Conservation (phyloP, 2,113 vertebrate genomes). For the Neogobius melanostomus region DNA sequence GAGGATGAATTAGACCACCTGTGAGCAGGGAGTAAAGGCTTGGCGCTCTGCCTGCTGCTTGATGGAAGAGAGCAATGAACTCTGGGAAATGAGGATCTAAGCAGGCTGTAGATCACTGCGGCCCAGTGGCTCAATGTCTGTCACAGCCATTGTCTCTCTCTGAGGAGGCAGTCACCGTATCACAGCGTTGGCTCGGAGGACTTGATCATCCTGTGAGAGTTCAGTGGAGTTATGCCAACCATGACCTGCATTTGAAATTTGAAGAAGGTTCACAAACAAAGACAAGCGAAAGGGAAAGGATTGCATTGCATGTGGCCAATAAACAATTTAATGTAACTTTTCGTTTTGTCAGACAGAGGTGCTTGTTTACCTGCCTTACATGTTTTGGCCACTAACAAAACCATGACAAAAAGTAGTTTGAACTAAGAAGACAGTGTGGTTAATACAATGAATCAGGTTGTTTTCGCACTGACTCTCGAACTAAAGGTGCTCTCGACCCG, state of each 20-base stretch:
- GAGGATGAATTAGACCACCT: slow-evolving; percentile 52
- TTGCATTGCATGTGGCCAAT: no score
- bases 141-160: slow-evolving; percentile 33
- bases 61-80: slow-evolving; percentile 66
- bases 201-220: slow-evolving; percentile 63
- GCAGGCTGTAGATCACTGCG: slow-evolving; percentile 64
- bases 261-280: no score
- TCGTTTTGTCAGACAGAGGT: no score
- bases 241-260: not conserved
- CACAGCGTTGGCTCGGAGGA: not conserved
- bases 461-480: no score
- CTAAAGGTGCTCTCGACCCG: no score
- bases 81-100: slow-evolving; percentile 69
- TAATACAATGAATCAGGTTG: no score
- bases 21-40: slow-evolving; percentile 34
- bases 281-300: no score
- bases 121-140: slow-evolving; percentile 41
- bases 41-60: slow-evolving; percentile 55
- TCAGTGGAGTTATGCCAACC: slow-evolving; percentile 33
- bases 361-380: no score
- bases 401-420: no score
- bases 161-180: slow-evolving; percentile 23
- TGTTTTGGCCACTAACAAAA: no score
- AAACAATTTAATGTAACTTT: no score
- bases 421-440: no score